phyloP scores from a whole-genome alignment of 2,888 invertebrate genomes.

The Palloptera scutellata region DNA sequence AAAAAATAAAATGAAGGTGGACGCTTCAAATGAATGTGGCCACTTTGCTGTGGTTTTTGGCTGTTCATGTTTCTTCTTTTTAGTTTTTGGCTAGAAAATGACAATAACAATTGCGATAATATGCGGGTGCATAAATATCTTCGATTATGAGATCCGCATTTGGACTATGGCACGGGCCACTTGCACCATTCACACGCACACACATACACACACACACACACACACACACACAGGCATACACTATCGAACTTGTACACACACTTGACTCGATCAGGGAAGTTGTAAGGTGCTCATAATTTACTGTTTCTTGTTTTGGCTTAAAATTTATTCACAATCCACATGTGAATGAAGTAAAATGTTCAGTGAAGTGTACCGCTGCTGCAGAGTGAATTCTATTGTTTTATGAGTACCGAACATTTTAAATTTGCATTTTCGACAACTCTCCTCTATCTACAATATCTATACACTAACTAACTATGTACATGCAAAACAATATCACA shows the following conservation, averaged over 20 bases:
- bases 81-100: too few species aligned
- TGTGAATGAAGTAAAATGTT: too few species aligned
- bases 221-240: too few species aligned
- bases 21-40: not conserved
- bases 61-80: too few species aligned
- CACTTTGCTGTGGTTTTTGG: slow-evolving; percentile 4
- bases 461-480: too few species aligned
- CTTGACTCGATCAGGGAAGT: not conserved
- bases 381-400: slow-evolving; percentile 28
- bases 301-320: slow-evolving; percentile 13
- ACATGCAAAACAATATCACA: too few species aligned
- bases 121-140: too few species aligned
- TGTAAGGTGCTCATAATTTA: slow-evolving; percentile 29
- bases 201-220: too few species aligned
- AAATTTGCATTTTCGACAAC: too few species aligned
- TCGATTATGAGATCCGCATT: slow-evolving; percentile 12
- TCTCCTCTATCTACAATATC: too few species aligned
- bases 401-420: slow-evolving; percentile 3
- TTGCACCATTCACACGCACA: not conserved
- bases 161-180: slow-evolving; percentile 28
- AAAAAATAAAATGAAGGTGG: slow-evolving; percentile 22
- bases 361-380: slow-evolving; percentile 9
- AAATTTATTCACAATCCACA: not conserved
- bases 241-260: too few species aligned
- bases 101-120: too few species aligned